Percentiles rank a stretch among this genome's conserved stretches.
These are phyloP conservation scores for Eretmochelys imbricata DNA, from an alignment of 2,113 vertebrate genomes.

Conservation along the genomic window DNA sequence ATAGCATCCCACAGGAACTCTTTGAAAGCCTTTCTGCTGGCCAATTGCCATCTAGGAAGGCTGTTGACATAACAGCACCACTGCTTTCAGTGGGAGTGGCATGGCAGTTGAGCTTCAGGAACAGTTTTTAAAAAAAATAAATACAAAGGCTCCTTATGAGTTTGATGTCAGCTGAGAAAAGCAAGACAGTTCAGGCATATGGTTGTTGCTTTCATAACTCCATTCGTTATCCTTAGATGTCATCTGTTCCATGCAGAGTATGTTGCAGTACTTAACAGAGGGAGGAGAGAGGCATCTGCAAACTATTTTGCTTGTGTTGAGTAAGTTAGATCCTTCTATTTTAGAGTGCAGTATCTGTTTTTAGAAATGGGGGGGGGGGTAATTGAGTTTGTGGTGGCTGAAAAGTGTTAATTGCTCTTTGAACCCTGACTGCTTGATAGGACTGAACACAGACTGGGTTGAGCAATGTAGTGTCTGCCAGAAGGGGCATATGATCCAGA, in stretches of 20 bases:
- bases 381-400: neutral
- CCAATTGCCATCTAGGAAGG: neutral
- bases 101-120: neutral
- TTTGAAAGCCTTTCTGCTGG: neutral
- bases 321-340: neutral
- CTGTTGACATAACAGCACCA: neutral
- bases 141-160: neutral
- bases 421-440: neutral
- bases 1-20: neutral
- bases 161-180: constrained; percentile 17
- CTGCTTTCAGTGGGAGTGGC: rapidly evolving
- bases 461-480: neutral
- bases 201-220: constrained; percentile 37
- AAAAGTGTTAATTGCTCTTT: constrained; percentile 3
- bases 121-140: neutral
- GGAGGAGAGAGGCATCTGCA: neutral
- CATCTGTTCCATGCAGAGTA: rapidly evolving
- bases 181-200: constrained; percentile 41
- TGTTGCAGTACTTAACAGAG: neutral
- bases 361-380: neutral
- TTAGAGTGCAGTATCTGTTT: neutral
- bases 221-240: neutral
- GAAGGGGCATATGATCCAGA: neutral
- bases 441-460: neutral
- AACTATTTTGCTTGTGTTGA: neutral